Percentiles rank a stretch among this genome's conserved stretches.
Conservation (phyloP, 2,797 vertebrate genomes). For the Pipistrellus nathusii region DNA sequence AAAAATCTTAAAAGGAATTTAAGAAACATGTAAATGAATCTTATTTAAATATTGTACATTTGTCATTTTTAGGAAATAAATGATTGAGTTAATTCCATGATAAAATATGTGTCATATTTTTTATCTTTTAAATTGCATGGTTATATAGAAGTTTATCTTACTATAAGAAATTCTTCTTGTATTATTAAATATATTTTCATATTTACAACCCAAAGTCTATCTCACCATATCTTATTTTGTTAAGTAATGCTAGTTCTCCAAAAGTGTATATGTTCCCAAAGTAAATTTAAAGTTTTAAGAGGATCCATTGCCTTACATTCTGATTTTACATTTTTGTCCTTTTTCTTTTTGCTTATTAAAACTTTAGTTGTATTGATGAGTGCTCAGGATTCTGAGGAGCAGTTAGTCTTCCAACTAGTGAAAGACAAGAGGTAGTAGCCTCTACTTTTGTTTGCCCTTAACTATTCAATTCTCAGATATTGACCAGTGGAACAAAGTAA, state of each 20-base stretch:
- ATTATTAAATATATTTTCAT: constrained; percentile 52
- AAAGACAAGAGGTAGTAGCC: constrained; percentile 40
- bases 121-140: neutral
- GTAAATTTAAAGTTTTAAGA: constrained; percentile 15
- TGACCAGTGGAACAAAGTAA: constrained; percentile 99
- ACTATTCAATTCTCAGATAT: constrained; percentile 93
- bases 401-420: constrained; percentile 24
- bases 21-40: constrained; percentile 21
- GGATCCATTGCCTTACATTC: neutral
- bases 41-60: constrained; percentile 27
- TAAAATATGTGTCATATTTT: constrained; percentile 16
- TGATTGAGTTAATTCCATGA: neutral
- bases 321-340: neutral
- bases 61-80: constrained; percentile 52
- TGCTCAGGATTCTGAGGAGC: neutral
- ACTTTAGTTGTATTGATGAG: neutral
- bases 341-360: neutral
- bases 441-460: constrained; percentile 88
- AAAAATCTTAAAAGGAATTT: constrained; percentile 20
- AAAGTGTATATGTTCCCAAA: neutral
- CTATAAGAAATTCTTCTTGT: neutral
- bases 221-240: neutral
- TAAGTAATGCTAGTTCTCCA: neutral
- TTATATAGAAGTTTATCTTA: constrained; percentile 22
- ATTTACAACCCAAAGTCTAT: neutral